These are phyloP conservation scores for Perdita meconis DNA, from an alignment of 2,888 invertebrate species.

Conservation along the genomic window DNA sequence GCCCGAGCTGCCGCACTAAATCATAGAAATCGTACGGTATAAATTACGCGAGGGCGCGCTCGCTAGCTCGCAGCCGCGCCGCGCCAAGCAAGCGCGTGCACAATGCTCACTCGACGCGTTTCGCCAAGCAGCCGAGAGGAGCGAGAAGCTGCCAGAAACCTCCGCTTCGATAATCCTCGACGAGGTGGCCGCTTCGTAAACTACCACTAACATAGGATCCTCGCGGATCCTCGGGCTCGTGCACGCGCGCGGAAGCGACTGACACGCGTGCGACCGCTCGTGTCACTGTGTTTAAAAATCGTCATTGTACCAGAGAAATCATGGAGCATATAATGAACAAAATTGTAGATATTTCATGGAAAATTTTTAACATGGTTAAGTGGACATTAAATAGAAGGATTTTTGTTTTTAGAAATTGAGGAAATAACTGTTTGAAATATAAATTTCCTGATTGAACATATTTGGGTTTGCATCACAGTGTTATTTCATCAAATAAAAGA, in stretches of 20 bases:
- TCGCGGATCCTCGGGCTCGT: background rate
- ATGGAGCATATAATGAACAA: no score
- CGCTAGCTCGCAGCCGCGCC: no score
- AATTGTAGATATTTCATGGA: no score
- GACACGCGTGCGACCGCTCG: background rate
- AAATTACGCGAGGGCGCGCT: slow-evolving; percentile 46
- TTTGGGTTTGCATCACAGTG: no score
- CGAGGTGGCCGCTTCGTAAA: slow-evolving; percentile 27
- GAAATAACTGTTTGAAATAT: no score
- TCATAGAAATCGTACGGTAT: slow-evolving; percentile 63
- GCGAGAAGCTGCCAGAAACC: slow-evolving; percentile 15
- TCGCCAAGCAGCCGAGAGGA: slow-evolving; percentile 6
- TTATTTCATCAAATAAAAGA: no score
- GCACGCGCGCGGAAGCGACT: slow-evolving; percentile 19
- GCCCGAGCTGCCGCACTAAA: slow-evolving; percentile 61
- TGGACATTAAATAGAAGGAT: no score
- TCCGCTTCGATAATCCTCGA: slow-evolving; percentile 45
- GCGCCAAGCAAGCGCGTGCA: slow-evolving; percentile 45
- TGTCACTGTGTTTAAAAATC: slow-evolving; percentile 29
- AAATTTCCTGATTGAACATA: no score
- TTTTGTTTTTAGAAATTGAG: no score
- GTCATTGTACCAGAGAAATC: slow-evolving; percentile 29
- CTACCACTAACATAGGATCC: slow-evolving; percentile 26
- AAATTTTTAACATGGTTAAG: no score
- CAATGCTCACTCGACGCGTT: slow-evolving; percentile 10